Evolutionary conservation across 2,113 vertebrate genomes (phyloP).

Genomic region (Cnemophilus loriae): DNA sequence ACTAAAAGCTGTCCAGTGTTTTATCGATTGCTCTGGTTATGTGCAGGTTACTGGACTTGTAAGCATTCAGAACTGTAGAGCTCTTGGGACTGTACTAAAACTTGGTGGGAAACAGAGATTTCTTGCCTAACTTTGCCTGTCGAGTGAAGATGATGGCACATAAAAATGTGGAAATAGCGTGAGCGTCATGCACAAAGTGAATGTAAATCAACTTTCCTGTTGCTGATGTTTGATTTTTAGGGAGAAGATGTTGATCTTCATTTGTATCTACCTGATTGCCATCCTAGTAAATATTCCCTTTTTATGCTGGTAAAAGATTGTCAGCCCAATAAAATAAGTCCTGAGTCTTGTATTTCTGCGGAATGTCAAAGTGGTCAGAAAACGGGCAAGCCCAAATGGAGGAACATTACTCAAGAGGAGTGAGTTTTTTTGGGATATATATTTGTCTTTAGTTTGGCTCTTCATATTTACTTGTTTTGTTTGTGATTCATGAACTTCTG

Average conservation of each 20-base stretch:
- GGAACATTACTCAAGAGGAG: slow-evolving; percentile 93
- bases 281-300: slow-evolving; percentile 95
- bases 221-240: slow-evolving; percentile 70
- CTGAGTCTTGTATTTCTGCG: slow-evolving; percentile 80
- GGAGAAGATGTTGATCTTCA: slow-evolving; percentile 95
- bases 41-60: neutral
- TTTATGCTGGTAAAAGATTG: slow-evolving; percentile 92
- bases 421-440: slow-evolving; percentile 66
- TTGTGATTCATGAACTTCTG: neutral
- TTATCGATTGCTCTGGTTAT: neutral
- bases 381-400: slow-evolving; percentile 84
- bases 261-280: slow-evolving; percentile 93
- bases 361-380: slow-evolving; percentile 85
- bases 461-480: neutral
- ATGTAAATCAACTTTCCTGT: neutral
- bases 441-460: neutral
- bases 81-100: neutral
- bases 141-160: neutral
- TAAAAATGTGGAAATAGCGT: accelerated
- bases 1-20: neutral
- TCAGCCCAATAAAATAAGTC: slow-evolving; percentile 81
- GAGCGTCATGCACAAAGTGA: neutral
- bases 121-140: neutral
- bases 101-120: neutral
- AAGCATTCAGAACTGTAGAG: neutral